Base-by-base conservation (phyloP, 2,113 vertebrate species). In the Melanocharis versteri region DNA sequence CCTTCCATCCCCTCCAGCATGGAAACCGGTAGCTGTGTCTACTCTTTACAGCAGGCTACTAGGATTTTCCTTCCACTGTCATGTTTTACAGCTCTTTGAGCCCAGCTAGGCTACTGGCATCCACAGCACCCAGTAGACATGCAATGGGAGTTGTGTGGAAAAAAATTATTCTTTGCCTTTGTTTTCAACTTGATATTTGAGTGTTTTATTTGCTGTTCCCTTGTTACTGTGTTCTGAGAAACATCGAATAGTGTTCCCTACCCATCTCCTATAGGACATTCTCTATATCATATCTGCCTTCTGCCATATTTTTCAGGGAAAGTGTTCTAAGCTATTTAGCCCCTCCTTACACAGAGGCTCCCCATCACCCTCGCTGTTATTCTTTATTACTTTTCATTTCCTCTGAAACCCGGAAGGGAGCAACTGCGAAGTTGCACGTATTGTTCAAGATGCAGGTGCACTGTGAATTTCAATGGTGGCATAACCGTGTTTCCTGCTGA, bases 381-480 rank as follows among this genome's bases (percentile, higher is more conserved):
- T 64, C 44, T 42, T 76, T 39, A 85, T 73, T 83, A 50, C 48
- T 69, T 93, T 90, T 85, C 44, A 58, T 93, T 95, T 96, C 92
- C 94, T 92, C 45, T 70, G 50, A 33, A 91, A 85, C 18, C 42
- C 6, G 0, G 90, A 70, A 77, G 26, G 64, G 45, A 95, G 30
- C 21, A 54, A 92, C 53, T 62, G 28, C 1, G 4, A 80, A 83
- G 47, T 35, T 80, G 45, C 50, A 73, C 1, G 0, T 48, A 92
- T 93, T 96, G 91, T 95, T 95, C 68, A 66, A 90, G 51, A 54
- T 77, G 72, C 95, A 95, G 96, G 94, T 94, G 95, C 89, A 28
- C 10, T 31, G 19, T 81, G 71, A 80, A 66, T 80, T n/a, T 93
- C 79, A 94, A 94, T 66, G 60, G 83, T 37, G 44, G 19, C 44